Conservation (phyloP, 1,140 invertebrate genomes). For the Drosophila dunni region DNA sequence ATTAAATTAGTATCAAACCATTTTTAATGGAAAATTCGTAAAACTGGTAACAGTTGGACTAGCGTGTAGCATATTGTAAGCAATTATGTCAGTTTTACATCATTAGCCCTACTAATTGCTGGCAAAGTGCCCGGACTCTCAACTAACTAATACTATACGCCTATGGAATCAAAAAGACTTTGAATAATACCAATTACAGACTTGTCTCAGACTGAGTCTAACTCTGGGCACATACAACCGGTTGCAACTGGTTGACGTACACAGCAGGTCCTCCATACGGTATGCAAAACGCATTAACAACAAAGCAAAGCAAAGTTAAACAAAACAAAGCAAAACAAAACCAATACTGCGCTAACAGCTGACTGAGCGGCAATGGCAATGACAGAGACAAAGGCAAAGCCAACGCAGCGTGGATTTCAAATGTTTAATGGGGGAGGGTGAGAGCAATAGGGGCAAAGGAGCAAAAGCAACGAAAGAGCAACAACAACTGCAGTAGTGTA, state of each 20-base stretch:
- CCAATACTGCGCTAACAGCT: constrained; percentile 20
- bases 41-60: constrained; percentile 1
- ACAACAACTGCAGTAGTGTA: not conserved
- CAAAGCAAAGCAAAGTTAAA: constrained; percentile 30
- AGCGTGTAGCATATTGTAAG: constrained; percentile 9
- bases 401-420: constrained; percentile 25
- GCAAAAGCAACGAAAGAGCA: constrained; percentile 8
- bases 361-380: constrained; percentile 33
- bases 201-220: not conserved
- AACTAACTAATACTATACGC: constrained; percentile 8
- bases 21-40: not conserved
- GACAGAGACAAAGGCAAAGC: constrained; percentile 27
- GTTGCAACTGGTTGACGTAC: constrained; percentile 18
- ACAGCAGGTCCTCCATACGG: constrained; percentile 35
- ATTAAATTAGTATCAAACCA: no score
- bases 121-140: constrained; percentile 21
- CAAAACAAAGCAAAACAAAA: constrained; percentile 29
- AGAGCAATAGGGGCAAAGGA: not conserved
- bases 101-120: constrained; percentile 23
- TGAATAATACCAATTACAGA: constrained; percentile 10
- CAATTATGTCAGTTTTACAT: constrained; percentile 24
- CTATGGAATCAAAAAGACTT: constrained; percentile 20
- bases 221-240: constrained; percentile 5
- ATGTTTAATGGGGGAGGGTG: constrained; percentile 8
- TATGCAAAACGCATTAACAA: constrained; percentile 33